Base-by-base conservation (phyloP, 2,797 vertebrate species). In the Gallinago solitaria region DNA sequence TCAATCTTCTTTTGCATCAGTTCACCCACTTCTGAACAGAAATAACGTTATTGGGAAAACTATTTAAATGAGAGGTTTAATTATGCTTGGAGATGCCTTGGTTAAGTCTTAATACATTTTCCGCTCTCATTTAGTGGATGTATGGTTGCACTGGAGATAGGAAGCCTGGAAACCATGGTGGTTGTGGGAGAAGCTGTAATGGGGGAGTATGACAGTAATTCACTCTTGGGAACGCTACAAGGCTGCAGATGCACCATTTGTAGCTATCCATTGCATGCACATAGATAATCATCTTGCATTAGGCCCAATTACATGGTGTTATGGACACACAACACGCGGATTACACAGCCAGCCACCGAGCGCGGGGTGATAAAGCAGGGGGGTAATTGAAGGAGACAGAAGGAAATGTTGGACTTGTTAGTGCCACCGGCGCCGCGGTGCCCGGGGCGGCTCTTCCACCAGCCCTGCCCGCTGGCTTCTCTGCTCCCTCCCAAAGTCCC, bases 221-320 rank as follows among this genome's bases (percentile, higher is more conserved):
- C 83, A 35, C 89, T 85, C 77, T 45, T 75, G 94, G 93, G 92
- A 92, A 8, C 2, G 3, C 33, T 79, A 73, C 54, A 87, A 79
- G 82, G 59, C 83, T 87, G 73, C 71, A 53, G 39, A 82, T 93
- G 74, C 85, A 67, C 89, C 95, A 87, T 96, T 94, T 96, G 89
- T 85, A 97, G 97, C 97, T 94, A 91, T 90, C 81, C 92, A 33
- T 91, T 95, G 92, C 96, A 95, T 94, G 94, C 94, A 88, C 83
- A 63, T 59, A 96, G 97, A 98, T 98, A 96, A 97, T 98, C 93
- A 96, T 94, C 87, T 96, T 97, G 93, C 97, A 97, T 98, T 98
- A 98, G 95, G 97, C 96, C 93, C 97, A 98, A 97, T 98, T 98
- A 98, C 96, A 97, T 96, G 97, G 97, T 97, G 95, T 96, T 97